Conservation (phyloP, 2,888 invertebrate genomes). For the Anoncus sp. region DNA sequence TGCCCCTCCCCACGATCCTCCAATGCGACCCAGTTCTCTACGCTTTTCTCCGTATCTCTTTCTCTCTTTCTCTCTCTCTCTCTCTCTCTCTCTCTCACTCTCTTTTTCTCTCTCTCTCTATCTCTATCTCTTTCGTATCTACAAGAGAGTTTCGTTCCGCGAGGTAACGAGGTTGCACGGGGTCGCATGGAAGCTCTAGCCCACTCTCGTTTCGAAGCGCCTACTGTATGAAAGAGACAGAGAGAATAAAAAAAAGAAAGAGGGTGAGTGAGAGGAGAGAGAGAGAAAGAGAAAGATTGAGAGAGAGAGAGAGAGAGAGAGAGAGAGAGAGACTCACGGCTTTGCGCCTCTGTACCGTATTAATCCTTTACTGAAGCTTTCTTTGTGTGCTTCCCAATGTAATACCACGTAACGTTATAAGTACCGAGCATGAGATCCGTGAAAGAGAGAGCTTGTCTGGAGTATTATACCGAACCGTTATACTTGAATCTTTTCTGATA, state of each 20-base stretch:
- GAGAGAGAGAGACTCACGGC: constrained; percentile 24
- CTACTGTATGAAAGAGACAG: constrained; percentile 19
- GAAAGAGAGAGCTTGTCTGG: constrained; percentile 30
- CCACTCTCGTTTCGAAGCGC: constrained; percentile 45
- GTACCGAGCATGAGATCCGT: neutral
- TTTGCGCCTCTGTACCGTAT: constrained; percentile 38
- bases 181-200: constrained; percentile 13
- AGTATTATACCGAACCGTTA: constrained; percentile 1
- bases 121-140: constrained; percentile 20
- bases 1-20: constrained; percentile 2
- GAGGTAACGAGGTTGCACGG: constrained; percentile 52
- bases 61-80: constrained; percentile 15
- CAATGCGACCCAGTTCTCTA: constrained; percentile 40
- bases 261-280: constrained; percentile 13
- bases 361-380: constrained; percentile 39
- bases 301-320: constrained; percentile 1
- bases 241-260: neutral
- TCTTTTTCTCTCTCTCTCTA: constrained; percentile 17
- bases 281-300: neutral
- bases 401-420: constrained; percentile 28
- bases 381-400: constrained; percentile 52
- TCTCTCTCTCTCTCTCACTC: constrained; percentile 6
- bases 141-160: constrained; percentile 40
- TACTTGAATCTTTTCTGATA: neutral
- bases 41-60: constrained; percentile 9